Base-by-base conservation (phyloP, 2,888 invertebrate species). In the Lumbricus terrestris region DNA sequence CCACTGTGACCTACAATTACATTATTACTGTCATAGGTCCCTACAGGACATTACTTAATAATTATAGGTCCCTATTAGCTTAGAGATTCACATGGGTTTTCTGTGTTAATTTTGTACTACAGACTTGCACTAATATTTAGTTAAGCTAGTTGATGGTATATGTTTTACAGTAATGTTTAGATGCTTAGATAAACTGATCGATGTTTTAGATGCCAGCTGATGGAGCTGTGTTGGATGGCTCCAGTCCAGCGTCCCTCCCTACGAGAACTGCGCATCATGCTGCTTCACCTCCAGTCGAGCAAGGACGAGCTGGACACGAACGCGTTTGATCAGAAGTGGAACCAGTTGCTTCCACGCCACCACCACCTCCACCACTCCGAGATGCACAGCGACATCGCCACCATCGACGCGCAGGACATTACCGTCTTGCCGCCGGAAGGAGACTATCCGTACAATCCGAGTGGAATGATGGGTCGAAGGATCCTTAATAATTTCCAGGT, bases 281-380 rank as follows among this genome's bases (percentile, higher is more conserved):
- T 96, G 54, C 93, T 95, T 1, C 96, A 96, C 92, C 94, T 95
- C 18, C 88, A 94, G 93, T 91, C 94, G 92, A 91, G 90, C 88
- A 91, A 92, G 82, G 90, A 90, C 90, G 90, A 92, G 82, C 96
- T 95, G 88, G 96, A 97, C 47, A 47, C 90, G 6, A 69, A 89
- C 1, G 91, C 91, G 94, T 97, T 97, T 94, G 97, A 97, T 93
- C 96, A 96, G 88, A 96, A 97, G 90, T 97, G 97, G 97, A 96
- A 97, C 92, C 91, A 93, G 90, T 91, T 94, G 85, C 91, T 93
- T 89, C 93, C 94, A 35, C 90, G 90, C 33, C 89, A 89, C 34
- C 34, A 54, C 13, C 38, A 34, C 40, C 47, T 47, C 83, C 83
- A 83, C 85, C 3, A 35, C 4, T 23, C 85, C 0, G 33, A n/a